Percentiles rank a stretch among this genome's conserved stretches.
phyloP scores from a whole-genome alignment of 1,140 invertebrate species.

The Gonioctena quinquepunctata region DNA sequence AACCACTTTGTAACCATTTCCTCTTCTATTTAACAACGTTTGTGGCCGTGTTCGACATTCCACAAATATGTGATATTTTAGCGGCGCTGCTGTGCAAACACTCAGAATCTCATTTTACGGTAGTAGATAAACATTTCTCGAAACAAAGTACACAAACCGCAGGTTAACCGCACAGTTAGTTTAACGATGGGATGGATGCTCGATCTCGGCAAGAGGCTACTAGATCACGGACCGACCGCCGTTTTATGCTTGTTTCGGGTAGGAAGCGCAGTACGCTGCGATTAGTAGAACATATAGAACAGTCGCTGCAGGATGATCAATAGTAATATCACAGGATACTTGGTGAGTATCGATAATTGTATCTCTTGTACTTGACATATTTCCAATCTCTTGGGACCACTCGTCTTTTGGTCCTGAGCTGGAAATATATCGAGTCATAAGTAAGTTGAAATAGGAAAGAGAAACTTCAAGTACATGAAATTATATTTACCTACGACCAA shows the following conservation, averaged over 20 bases:
- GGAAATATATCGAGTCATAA: too few species aligned
- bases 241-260: background rate
- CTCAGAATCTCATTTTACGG: background rate
- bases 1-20: too few species aligned
- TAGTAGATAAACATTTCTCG: slow-evolving; percentile 8
- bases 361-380: too few species aligned
- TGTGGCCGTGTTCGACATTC: background rate
- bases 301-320: background rate
- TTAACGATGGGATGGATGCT: background rate
- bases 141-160: slow-evolving; percentile 12
- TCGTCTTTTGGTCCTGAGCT: too few species aligned
- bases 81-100: background rate
- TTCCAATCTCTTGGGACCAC: too few species aligned
- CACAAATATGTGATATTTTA: slow-evolving; percentile 7
- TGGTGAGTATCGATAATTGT: too few species aligned
- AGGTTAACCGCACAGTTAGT: background rate
- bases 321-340: too few species aligned
- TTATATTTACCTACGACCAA: too few species aligned
- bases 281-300: background rate
- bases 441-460: too few species aligned
- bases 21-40: background rate
- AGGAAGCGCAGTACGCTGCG: background rate
- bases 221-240: slow-evolving; percentile 10
- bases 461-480: too few species aligned
- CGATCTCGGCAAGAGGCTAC: background rate